These are phyloP conservation scores for Drosophila austrosaltans DNA, from an alignment of 2,888 invertebrate species.

Conservation along the genomic window DNA sequence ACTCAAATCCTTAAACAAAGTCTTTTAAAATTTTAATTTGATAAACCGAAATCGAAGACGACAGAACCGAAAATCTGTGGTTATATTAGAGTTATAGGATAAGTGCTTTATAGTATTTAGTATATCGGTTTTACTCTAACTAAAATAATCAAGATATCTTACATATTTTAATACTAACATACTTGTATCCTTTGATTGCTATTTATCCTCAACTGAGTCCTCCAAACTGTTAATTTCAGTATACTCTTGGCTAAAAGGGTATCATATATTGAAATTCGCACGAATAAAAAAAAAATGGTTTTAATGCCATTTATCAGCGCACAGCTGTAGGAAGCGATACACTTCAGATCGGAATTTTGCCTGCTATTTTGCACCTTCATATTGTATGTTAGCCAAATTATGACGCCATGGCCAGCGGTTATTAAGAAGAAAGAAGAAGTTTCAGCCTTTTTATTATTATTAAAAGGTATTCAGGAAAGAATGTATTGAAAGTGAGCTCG, in stretches of 20 bases:
- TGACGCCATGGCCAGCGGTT: not conserved
- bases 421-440: not conserved
- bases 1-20: no score
- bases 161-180: no score
- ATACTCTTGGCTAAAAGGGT: not conserved
- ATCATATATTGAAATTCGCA: conserved; percentile 6
- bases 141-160: no score
- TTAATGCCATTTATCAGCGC: not conserved
- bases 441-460: not conserved
- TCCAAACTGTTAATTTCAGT: not conserved
- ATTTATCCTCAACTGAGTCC: no score
- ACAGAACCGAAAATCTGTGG: no score
- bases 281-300: not conserved
- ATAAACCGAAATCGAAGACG: no score
- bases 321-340: conserved; percentile 7
- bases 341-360: conserved; percentile 9
- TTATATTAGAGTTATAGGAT: no score
- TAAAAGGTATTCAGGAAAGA: not conserved
- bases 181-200: no score
- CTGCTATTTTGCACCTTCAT: conserved; percentile 11
- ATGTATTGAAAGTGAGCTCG: no score
- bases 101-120: no score
- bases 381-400: not conserved
- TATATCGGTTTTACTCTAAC: no score
- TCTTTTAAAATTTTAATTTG: no score